A percentile compares a stretch with the other conserved stretches of the same genome.
phyloP scores from a whole-genome alignment of 2,797 vertebrate species.

The Artibeus jamaicensis region DNA sequence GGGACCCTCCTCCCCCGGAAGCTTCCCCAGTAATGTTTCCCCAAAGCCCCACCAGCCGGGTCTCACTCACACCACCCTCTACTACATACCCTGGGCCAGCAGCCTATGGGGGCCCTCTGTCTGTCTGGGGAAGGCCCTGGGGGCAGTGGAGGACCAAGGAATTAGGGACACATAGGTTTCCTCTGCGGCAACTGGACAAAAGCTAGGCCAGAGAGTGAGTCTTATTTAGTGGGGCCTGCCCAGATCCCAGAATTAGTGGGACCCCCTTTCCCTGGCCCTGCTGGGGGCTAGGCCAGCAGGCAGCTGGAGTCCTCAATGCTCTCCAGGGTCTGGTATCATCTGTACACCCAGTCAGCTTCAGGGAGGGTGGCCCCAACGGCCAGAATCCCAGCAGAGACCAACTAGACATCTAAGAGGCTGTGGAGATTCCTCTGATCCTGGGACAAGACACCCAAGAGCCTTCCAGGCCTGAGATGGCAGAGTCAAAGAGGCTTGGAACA shows the following conservation, averaged over 20 bases:
- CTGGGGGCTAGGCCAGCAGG: not conserved
- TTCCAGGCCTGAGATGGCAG: not conserved
- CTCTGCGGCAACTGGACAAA: not conserved
- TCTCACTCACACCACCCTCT: not conserved
- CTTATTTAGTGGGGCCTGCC: not conserved
- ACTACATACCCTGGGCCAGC: not conserved
- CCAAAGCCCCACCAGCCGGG: not conserved
- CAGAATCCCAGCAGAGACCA: not conserved
- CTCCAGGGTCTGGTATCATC: not conserved
- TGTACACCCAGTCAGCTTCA: not conserved
- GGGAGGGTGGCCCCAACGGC: not conserved
- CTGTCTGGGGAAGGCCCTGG: not conserved
- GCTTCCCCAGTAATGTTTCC: not conserved
- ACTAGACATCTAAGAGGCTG: not conserved
- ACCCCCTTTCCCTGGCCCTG: not conserved
- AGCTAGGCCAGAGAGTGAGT: not conserved
- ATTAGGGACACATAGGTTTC: not conserved
- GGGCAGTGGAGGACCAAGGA: not conserved
- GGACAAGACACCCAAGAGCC: not conserved
- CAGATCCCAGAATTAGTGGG: not conserved
- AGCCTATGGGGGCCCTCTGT: not conserved
- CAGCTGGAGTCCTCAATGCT: not conserved
- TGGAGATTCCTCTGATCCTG: not conserved
- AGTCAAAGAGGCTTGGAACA: not conserved
- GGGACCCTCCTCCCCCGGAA: not conserved